phyloP scores from a whole-genome alignment of 2,113 vertebrate species.

The Vicugna pacos region DNA sequence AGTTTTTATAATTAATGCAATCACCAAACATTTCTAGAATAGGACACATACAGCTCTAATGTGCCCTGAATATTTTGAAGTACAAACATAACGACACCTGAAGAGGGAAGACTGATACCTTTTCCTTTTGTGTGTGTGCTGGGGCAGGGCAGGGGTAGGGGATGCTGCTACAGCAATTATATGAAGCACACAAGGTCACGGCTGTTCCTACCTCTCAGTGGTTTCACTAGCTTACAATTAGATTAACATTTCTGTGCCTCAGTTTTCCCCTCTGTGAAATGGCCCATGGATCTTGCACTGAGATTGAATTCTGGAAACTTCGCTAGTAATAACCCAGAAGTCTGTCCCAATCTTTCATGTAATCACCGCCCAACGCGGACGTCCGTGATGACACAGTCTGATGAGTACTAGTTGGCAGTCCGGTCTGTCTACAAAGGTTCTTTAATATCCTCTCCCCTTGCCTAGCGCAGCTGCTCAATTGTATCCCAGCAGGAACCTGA shows the following conservation, averaged over 20 bases:
- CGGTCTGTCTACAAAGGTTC: not conserved
- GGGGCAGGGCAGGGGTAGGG: not conserved
- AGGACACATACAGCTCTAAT: not conserved
- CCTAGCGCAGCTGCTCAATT: not conserved
- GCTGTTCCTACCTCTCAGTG: no score
- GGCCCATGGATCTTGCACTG: not conserved
- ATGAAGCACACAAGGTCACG: not conserved
- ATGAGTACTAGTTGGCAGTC: not conserved
- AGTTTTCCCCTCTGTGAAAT: not conserved
- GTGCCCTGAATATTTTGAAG: slow-evolving; percentile 16
- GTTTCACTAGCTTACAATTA: not conserved
- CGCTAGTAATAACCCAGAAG: not conserved
- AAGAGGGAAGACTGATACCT: not conserved
- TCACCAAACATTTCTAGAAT: not conserved
- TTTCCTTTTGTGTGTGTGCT: not conserved
- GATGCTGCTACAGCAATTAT: not conserved
- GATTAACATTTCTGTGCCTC: not conserved
- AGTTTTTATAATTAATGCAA: not conserved
- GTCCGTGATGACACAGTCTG: not conserved
- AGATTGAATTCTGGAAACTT: not conserved
- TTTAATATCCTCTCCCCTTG: not conserved
- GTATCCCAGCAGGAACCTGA: not conserved
- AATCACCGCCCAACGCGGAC: not conserved
- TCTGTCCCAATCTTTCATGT: not conserved
- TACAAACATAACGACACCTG: not conserved